phyloP scores from a whole-genome alignment of 1,140 invertebrate genomes.

The Hermetia illucens region DNA sequence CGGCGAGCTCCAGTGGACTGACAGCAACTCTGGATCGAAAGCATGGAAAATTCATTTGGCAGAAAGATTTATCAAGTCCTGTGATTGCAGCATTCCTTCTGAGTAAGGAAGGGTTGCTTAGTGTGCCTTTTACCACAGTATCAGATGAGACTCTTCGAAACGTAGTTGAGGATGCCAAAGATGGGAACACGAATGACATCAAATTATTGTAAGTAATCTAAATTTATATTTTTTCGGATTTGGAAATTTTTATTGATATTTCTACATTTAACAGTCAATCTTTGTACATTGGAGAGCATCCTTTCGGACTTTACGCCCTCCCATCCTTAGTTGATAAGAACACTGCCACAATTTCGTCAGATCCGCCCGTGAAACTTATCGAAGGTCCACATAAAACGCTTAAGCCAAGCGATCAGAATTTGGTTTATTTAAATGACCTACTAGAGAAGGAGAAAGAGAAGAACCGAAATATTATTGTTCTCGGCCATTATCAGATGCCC shows the following conservation, averaged over 20 bases:
- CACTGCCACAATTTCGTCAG: conserved; percentile 52
- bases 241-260: conserved; percentile 5
- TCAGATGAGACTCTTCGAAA: conserved; percentile 70
- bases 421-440: conserved; percentile 22
- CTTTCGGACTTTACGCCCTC: conserved; percentile 72
- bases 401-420: conserved; percentile 21
- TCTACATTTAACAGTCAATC: conserved; percentile 62
- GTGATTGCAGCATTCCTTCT: conserved; percentile 82
- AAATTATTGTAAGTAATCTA: conserved; percentile 53
- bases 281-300: conserved; percentile 84
- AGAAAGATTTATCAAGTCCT: conserved; percentile 72
- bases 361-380: conserved; percentile 43
- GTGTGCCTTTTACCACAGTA: conserved; percentile 80
- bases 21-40: conserved; percentile 64
- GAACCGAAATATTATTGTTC: conserved; percentile 36
- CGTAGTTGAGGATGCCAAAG: conserved; percentile 47
- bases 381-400: conserved; percentile 44
- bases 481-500: conserved; percentile 71
- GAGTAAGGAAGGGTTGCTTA: conserved; percentile 61
- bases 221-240: not conserved
- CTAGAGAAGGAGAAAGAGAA: conserved; percentile 27
- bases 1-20: conserved; percentile 75
- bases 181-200: conserved; percentile 47
- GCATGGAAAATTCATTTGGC: conserved; percentile 69
- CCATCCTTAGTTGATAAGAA: conserved; percentile 82